Conservation (phyloP, 1,140 invertebrate genomes). For the Stenopsyche tienmushanensis region DNA sequence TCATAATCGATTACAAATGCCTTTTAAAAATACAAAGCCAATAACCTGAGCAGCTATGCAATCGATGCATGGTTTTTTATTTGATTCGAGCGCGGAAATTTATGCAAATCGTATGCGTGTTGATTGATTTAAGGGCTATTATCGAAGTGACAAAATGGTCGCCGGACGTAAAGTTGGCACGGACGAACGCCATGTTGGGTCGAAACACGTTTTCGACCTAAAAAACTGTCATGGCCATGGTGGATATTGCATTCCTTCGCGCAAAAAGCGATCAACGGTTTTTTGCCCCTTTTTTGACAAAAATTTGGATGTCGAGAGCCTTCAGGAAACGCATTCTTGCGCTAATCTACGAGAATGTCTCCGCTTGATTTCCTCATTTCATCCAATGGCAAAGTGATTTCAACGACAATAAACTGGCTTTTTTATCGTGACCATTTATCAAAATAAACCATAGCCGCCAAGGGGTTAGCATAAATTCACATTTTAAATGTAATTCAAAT, state of each 20-base stretch:
- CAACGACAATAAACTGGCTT: too few relatives aligned
- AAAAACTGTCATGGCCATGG: conserved; percentile 18
- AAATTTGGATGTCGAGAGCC: neutral
- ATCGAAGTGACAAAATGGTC: neutral
- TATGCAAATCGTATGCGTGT: too few relatives aligned
- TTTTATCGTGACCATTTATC: too few relatives aligned
- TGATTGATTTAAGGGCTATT: too few relatives aligned
- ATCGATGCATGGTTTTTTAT: neutral
- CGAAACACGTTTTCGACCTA: conserved; percentile 11
- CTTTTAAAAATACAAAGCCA: too few relatives aligned
- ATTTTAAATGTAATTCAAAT: too few relatives aligned
- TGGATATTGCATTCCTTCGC: conserved; percentile 9
- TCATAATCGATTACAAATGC: too few relatives aligned
- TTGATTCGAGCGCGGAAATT: neutral
- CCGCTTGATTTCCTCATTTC: conserved; percentile 5
- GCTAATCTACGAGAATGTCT: neutral
- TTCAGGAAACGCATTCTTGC: conserved; percentile 6
- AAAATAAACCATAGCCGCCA: too few relatives aligned
- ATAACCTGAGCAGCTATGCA: neutral
- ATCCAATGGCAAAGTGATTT: too few relatives aligned
- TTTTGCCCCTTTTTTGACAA: conserved; percentile 1
- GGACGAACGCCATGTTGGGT: neutral
- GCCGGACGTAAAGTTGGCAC: neutral
- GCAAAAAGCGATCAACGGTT: conserved; percentile 13
- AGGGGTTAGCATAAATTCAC: too few relatives aligned